Percentiles rank a stretch among this genome's conserved stretches.
These are phyloP conservation scores for Indri indri DNA, from an alignment of 2,113 vertebrate species.

Conservation along the genomic window DNA sequence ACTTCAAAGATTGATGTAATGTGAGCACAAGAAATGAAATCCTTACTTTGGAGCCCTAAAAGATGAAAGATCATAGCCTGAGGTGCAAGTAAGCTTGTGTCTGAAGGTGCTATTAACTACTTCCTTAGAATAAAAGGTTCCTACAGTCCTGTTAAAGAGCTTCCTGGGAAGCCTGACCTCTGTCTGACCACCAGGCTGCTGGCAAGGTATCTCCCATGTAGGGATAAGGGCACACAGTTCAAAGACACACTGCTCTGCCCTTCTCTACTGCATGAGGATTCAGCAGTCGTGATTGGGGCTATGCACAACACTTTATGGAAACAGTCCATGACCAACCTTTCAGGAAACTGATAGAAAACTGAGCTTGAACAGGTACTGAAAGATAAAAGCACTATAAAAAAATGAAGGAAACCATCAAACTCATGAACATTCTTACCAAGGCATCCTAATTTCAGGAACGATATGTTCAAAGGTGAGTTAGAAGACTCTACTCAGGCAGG, in stretches of 20 bases:
- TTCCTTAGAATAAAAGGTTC: background rate
- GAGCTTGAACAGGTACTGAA: background rate
- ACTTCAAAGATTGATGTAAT: background rate
- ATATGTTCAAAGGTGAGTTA: background rate
- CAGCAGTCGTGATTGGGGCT: background rate
- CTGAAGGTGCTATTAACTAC: background rate
- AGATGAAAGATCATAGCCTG: background rate
- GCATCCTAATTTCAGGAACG: background rate
- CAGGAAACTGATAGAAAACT: background rate
- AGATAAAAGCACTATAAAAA: background rate
- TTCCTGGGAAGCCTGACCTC: background rate
- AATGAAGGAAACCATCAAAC: background rate
- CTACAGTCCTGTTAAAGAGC: background rate
- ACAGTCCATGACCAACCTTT: background rate
- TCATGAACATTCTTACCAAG: background rate
- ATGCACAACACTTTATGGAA: background rate
- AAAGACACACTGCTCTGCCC: background rate
- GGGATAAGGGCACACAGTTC: rapidly evolving
- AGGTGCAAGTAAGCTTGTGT: background rate
- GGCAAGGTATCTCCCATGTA: background rate
- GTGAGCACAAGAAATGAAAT: background rate
- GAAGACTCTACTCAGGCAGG: background rate
- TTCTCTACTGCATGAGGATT: background rate
- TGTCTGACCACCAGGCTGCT: rapidly evolving
- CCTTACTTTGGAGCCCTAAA: background rate